phyloP scores from a whole-genome alignment of 2,888 invertebrate genomes.

The Phorcus lineatus region DNA sequence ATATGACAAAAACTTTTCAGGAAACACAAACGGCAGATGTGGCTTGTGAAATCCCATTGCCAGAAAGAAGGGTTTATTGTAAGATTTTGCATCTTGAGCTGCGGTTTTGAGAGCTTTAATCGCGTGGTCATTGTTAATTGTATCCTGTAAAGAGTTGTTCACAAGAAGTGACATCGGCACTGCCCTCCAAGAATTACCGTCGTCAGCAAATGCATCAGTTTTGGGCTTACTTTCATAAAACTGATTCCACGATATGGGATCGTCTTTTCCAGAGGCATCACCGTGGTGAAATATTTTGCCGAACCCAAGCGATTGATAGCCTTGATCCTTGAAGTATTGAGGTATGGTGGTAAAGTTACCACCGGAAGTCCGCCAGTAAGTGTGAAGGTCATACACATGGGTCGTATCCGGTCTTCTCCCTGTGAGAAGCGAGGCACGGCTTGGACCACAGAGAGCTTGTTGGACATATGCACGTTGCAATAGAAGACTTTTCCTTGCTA shows the following conservation, averaged over 20 bases:
- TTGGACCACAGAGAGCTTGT: constrained; percentile 31
- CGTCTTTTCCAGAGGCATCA: constrained; percentile 5
- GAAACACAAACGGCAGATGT: constrained; percentile 50
- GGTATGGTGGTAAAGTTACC: constrained; percentile 52
- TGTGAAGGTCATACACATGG: constrained; percentile 41
- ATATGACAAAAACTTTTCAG: constrained; percentile 63
- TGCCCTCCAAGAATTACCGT: constrained; percentile 47
- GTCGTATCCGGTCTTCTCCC: constrained; percentile 48
- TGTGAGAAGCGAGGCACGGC: constrained; percentile 37
- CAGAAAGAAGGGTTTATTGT: constrained; percentile 48
- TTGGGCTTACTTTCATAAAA: constrained; percentile 36
- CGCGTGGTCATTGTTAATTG: constrained; percentile 34
- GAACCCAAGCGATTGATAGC: constrained; percentile 39
- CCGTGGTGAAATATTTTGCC: constrained; percentile 43
- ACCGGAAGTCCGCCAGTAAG: constrained; percentile 41
- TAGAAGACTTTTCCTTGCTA: constrained; percentile 36
- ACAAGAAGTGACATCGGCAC: constrained; percentile 76
- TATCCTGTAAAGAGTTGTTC: constrained; percentile 78
- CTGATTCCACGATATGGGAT: constrained; percentile 14
- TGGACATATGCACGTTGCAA: constrained; percentile 40
- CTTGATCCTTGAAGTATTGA: constrained; percentile 48
- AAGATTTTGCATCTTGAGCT: constrained; percentile 54
- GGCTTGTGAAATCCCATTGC: constrained; percentile 52
- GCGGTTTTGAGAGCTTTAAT: constrained; percentile 49
- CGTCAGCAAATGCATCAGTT: constrained; percentile 19